phyloP scores from a whole-genome alignment of 1,140 invertebrate species.

The Capitella teleta region DNA sequence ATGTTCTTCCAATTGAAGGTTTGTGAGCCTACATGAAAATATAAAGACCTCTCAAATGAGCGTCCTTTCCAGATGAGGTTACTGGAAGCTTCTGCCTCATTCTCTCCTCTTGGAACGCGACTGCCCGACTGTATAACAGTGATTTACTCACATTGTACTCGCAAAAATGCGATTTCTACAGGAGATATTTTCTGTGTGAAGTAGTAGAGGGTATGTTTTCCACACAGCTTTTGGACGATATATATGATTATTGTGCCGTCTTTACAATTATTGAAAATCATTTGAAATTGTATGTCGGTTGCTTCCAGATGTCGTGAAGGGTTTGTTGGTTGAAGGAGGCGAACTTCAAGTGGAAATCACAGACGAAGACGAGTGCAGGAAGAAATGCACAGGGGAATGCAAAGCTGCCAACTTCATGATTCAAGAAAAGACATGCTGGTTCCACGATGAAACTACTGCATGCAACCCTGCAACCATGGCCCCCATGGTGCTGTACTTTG shows the following conservation, averaged over 20 bases:
- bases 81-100: background rate
- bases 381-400: background rate
- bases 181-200: constrained; percentile 1
- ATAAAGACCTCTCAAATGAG: too few species aligned
- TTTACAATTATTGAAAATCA: background rate
- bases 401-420: constrained; percentile 1
- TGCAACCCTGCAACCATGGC: too few species aligned
- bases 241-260: background rate
- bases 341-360: background rate
- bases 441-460: too few species aligned
- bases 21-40: background rate
- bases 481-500: too few species aligned
- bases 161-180: background rate
- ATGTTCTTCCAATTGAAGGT: too few species aligned
- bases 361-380: background rate
- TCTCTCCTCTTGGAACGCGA: background rate
- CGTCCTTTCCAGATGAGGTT: too few species aligned
- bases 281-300: background rate
- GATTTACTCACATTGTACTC: background rate
- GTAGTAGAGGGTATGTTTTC: background rate
- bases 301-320: background rate
- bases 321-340: background rate
- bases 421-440: background rate
- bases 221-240: background rate
- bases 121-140: background rate